Base-by-base conservation (phyloP, 2,797 vertebrate species). In the Poeciliopsis gracilis region DNA sequence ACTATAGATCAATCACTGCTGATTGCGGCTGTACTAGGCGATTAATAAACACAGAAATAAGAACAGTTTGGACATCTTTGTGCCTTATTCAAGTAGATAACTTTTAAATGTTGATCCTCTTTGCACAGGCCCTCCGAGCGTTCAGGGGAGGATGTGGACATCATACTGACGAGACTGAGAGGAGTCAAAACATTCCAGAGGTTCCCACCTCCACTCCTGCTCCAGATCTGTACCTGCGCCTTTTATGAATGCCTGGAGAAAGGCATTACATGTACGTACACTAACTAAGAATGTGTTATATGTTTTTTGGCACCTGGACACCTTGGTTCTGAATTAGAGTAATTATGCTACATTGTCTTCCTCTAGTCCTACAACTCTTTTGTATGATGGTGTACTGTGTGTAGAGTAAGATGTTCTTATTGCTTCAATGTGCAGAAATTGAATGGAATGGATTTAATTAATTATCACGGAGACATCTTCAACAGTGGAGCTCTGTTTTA, bases 171-270 rank as follows among this genome's bases (percentile, higher is more conserved):
- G 53, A 95, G 97, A 70, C 93, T 99, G 85, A 97, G 97, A 91
- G 97, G 96, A 92, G 97, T 99, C 69, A 99, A 99, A 94, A 98
- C 97, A 84, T 99, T 99, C 92, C 97, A 98, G 91, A 97, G 96
- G 94, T 99, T 99, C 90, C 97, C 98, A 79, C 97, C 97, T 77
- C 97, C 96, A 33, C 97, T 99, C 72, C 93, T 99, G 66, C 96
- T 99, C 90, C 98, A 99, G 94, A 99, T 99, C 92, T 99, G 97
- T 81, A 94, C 97, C 80, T 98, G 97, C 91, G 96, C 97, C 82
- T 99, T 98, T 91, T 99, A 99, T 77, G 98, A 99, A 93, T 97
- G 96, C 87, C 94, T 99, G 94, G 98, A 99, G 87, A 99, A 98
- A 94, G 97, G 98, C 90, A 98, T 99, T 89, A 99, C 98, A 61